These are phyloP conservation scores for Myiozetetes cayanensis DNA, from an alignment of 2,113 vertebrate genomes.

Conservation along the genomic window DNA sequence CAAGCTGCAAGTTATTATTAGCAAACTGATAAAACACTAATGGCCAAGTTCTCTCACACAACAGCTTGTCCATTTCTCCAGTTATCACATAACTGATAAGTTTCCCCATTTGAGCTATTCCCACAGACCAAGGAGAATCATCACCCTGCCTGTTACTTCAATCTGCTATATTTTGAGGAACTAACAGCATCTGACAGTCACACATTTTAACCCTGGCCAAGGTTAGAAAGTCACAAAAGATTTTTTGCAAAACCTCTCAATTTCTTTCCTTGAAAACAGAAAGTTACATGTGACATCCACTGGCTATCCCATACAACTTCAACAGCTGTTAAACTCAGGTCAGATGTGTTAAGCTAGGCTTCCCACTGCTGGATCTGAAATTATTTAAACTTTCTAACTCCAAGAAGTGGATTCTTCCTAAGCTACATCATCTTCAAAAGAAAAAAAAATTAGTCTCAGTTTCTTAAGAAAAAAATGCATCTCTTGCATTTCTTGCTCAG, in stretches of 20 bases:
- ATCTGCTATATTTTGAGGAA: not conserved
- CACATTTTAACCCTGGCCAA: not conserved
- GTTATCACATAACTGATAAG: not conserved
- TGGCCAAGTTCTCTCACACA: not conserved
- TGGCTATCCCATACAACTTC: not conserved
- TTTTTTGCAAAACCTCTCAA: not conserved
- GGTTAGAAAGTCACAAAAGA: not conserved
- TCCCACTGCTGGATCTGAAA: not conserved
- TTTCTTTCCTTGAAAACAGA: not conserved
- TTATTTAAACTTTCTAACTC: not conserved
- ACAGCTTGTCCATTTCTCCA: not conserved
- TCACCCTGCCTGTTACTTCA: not conserved
- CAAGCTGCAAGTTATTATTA: not conserved
- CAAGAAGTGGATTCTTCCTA: not conserved
- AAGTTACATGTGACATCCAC: not conserved
- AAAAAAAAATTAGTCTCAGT: not conserved
- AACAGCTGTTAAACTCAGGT: not conserved
- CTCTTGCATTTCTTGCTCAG: not conserved
- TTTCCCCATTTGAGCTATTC: not conserved
- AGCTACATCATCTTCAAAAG: not conserved
- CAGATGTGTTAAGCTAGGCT: not conserved
- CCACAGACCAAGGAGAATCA: not conserved
- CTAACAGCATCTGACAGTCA: not conserved
- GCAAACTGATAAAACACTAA: not conserved
- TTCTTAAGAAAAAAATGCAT: not conserved